These are phyloP conservation scores for Drosophila mimetica DNA, from an alignment of 2,888 invertebrate genomes.

Conservation along the genomic window DNA sequence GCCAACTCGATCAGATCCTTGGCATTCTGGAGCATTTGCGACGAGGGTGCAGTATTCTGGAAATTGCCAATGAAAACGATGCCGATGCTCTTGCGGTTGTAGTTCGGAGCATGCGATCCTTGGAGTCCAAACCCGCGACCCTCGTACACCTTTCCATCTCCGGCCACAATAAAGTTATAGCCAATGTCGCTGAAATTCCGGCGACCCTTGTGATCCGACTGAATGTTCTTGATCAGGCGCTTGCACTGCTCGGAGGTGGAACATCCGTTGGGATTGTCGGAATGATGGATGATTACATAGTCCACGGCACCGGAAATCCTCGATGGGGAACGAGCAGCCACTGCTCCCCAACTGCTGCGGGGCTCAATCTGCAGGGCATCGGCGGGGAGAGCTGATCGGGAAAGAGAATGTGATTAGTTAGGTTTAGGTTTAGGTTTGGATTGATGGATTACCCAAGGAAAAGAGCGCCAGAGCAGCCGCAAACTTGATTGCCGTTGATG, in stretches of 20 bases:
- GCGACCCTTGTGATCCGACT: constrained; percentile 87
- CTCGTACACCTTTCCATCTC: constrained; percentile 89
- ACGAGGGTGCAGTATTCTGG: constrained; percentile 85
- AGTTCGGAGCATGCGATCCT: constrained; percentile 89
- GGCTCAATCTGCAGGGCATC: constrained; percentile 76
- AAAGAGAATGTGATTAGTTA: neutral
- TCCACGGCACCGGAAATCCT: constrained; percentile 86
- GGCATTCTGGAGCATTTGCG: constrained; percentile 86
- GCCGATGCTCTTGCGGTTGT: constrained; percentile 88
- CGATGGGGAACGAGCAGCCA: constrained; percentile 84
- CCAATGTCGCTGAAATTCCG: constrained; percentile 89
- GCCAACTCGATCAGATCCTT: constrained; percentile 87
- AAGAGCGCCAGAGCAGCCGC: constrained; percentile 48
- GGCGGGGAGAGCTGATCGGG: constrained; percentile 34
- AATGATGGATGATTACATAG: constrained; percentile 90
- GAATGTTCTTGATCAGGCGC: constrained; percentile 87
- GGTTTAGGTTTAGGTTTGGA: neutral
- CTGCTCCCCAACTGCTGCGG: constrained; percentile 86
- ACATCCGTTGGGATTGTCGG: constrained; percentile 88
- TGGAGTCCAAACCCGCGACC: constrained; percentile 89
- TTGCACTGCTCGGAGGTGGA: constrained; percentile 85
- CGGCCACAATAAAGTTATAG: constrained; percentile 89
- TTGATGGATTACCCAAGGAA: constrained; percentile 61
- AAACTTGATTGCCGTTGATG: constrained; percentile 38
- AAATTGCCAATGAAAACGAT: constrained; percentile 88